A percentile compares a stretch with the other conserved stretches of the same genome.
phyloP scores from a whole-genome alignment of 2,888 invertebrate species.

The Rapana venosa region DNA sequence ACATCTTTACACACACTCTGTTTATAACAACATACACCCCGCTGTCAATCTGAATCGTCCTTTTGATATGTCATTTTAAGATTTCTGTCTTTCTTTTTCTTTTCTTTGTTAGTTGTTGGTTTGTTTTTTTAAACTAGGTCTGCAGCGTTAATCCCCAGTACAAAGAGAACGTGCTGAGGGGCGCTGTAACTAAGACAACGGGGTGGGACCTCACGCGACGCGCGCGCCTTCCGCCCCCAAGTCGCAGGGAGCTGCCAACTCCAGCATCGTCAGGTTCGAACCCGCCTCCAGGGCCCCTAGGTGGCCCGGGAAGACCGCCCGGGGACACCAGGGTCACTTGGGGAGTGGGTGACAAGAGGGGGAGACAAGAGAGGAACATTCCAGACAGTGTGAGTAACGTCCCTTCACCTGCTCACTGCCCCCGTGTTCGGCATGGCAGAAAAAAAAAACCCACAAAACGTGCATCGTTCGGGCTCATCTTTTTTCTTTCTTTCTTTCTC shows the following conservation, averaged over 20 bases:
- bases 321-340: not conserved
- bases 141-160: not conserved
- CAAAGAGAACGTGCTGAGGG: slow-evolving; percentile 15
- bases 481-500: slow-evolving; percentile 1
- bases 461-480: not conserved
- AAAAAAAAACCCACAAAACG: too few relatives aligned
- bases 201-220: slow-evolving; percentile 21
- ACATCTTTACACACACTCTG: too few relatives aligned
- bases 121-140: not conserved
- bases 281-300: slow-evolving; percentile 19
- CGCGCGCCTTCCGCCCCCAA: not conserved
- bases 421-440: too few relatives aligned
- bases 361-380: not conserved
- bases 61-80: too few relatives aligned
- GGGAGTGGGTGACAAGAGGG: not conserved
- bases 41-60: too few relatives aligned
- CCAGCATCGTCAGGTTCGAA: slow-evolving; percentile 17
- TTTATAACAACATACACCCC: too few relatives aligned
- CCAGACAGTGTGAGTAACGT: not conserved
- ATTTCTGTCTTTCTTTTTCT: too few relatives aligned
- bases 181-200: not conserved
- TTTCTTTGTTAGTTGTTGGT: too few relatives aligned
- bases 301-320: not conserved
- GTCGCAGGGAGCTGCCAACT: slow-evolving; percentile 28
- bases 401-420: not conserved